Conservation (phyloP, 2,797 vertebrate genomes). For the Cossypha dichroa region DNA sequence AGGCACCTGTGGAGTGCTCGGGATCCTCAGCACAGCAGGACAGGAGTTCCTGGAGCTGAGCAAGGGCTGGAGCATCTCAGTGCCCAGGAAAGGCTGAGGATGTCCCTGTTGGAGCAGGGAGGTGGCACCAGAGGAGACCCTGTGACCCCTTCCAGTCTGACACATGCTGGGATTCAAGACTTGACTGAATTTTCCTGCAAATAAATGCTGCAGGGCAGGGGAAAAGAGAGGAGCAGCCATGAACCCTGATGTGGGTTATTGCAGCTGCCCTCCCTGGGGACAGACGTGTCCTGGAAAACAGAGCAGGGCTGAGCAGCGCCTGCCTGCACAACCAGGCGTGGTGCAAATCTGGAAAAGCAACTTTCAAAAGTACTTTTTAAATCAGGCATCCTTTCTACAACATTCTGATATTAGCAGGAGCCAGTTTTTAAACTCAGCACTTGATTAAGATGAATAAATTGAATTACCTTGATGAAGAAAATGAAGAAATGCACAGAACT, state of each 20-base stretch:
- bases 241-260: too few relatives aligned
- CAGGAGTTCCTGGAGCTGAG: background rate
- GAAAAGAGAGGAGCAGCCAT: too few relatives aligned
- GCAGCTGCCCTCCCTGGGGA: too few relatives aligned
- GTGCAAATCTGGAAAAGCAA: background rate
- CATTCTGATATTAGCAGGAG: background rate
- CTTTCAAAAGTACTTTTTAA: background rate
- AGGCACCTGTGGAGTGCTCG: background rate
- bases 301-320: background rate
- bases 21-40: background rate
- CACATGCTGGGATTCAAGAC: too few relatives aligned
- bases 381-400: rapidly evolving
- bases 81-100: background rate
- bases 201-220: too few relatives aligned
- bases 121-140: too few relatives aligned
- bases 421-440: rapidly evolving
- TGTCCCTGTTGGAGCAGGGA: background rate
- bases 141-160: background rate
- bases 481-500: background rate
- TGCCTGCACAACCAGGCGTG: too few relatives aligned
- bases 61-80: background rate
- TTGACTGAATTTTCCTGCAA: too few relatives aligned
- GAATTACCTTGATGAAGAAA: background rate
- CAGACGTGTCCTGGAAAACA: too few relatives aligned
- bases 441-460: background rate